Evolutionary conservation across 1,140 invertebrate species (phyloP).

Genomic region (Metopolophium dirhodum): DNA sequence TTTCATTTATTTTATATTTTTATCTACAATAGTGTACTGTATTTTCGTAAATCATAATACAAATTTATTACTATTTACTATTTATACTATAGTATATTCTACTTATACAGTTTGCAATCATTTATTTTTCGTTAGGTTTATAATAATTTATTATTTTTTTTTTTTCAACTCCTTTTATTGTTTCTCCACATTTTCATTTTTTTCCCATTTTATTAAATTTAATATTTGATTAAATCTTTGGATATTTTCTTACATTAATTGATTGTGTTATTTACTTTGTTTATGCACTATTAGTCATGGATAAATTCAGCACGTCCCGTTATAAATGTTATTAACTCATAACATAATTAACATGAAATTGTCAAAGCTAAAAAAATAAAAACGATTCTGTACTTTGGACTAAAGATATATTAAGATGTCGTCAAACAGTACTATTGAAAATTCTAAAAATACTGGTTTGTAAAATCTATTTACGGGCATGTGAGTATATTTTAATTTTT

Average conservation of each 20-base stretch:
- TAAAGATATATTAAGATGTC: slow-evolving; percentile 32
- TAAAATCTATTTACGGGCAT: neutral
- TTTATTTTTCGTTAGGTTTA: neutral
- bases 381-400: neutral
- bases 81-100: neutral
- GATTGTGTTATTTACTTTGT: neutral
- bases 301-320: neutral
- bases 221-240: neutral
- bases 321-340: neutral
- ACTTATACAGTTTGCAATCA: neutral
- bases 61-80: neutral
- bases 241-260: neutral
- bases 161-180: neutral
- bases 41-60: slow-evolving; percentile 3
- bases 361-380: neutral
- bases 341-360: neutral
- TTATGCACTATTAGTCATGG: neutral
- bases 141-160: neutral
- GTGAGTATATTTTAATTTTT: neutral
- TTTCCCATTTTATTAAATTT: neutral
- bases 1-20: neutral
- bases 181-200: neutral
- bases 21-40: neutral
- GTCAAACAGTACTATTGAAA: slow-evolving; percentile 41
- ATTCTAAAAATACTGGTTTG: slow-evolving; percentile 44